A percentile compares a stretch with the other conserved stretches of the same genome.
Conservation (phyloP, 1,140 invertebrate species). For the Arctopsyche grandis region DNA sequence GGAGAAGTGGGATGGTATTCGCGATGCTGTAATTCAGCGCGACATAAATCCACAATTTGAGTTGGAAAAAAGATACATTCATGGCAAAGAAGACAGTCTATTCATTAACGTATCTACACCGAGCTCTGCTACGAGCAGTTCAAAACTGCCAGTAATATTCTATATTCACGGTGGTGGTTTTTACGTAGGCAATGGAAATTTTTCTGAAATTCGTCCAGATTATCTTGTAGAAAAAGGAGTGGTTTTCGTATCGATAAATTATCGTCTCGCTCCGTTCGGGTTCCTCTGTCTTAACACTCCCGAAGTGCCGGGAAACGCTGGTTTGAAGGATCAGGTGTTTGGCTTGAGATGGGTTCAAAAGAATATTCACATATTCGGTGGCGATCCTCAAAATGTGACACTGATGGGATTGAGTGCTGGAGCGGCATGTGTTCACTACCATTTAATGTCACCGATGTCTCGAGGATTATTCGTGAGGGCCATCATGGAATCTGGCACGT, state of each 20-base stretch:
- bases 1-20: conserved; percentile 26
- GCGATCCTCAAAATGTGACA: conserved; percentile 12
- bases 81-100: conserved; percentile 33
- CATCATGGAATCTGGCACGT: conserved; percentile 68
- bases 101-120: conserved; percentile 33
- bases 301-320: conserved; percentile 73
- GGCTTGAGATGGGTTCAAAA: conserved; percentile 34
- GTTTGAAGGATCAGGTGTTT: conserved; percentile 63
- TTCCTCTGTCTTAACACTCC: conserved; percentile 69
- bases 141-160: conserved; percentile 66
- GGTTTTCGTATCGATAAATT: conserved; percentile 76
- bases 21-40: conserved; percentile 24
- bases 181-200: conserved; percentile 69
- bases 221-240: conserved; percentile 72
- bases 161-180: conserved; percentile 76
- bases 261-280: conserved; percentile 74
- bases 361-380: conserved; percentile 27
- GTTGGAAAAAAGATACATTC: neutral
- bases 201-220: conserved; percentile 70
- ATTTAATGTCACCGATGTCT: conserved; percentile 57
- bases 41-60: conserved; percentile 1
- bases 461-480: conserved; percentile 69
- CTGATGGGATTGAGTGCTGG: conserved; percentile 27
- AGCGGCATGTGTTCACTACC: conserved; percentile 61
- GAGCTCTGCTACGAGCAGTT: conserved; percentile 66